Base-by-base conservation (phyloP, 2,113 vertebrate genomes). In the Tautogolabrus adspersus region DNA sequence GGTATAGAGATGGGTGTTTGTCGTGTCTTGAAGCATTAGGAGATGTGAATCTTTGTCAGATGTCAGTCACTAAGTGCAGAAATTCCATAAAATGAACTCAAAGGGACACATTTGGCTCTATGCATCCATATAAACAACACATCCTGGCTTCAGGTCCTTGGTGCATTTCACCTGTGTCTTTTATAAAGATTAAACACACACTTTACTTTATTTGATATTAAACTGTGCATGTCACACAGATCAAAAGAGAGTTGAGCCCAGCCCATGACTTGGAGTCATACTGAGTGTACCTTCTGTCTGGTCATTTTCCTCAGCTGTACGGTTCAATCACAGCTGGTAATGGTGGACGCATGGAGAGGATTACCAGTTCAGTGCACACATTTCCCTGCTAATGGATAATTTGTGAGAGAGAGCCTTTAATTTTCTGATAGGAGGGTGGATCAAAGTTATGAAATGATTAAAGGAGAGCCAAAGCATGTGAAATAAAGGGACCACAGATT, bases 391-490 rank as follows among this genome's bases (percentile, higher is more conserved):
- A 92, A 91, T 84, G 86, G 84, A 88, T 81, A 83, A 87, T 89
- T 68, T 85, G 85, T 73, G 81, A 34, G 30, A 83, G 81, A 86
- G 85, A 88, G 81, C 63, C 80, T 94, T 89, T 92, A 81, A 91
- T 93, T 93, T 87, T 55, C 71, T 60, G 67, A 91, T 89, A 84
- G 90, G 83, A 71, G 82, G 90, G 92, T 75, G 88, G 91, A 94
- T 95, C 93, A 94, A 93, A 94, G 91, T 89, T 93, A 76, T 87
- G 81, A 87, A 68, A 76, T 91, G 92, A 94, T 93, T 92, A 93
- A 94, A 94, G 89, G 87, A 89, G 74, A 84, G 80, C 65, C 52
- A 69, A 76, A 80, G 72, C 56, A 57, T 42, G 40, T 71, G 52
- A 89, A 87, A 86, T 63, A 79, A 76, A 38, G 72, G 65, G 61